Conservation (phyloP, 2,797 vertebrate genomes). For the Gadopsis bispinosus region DNA sequence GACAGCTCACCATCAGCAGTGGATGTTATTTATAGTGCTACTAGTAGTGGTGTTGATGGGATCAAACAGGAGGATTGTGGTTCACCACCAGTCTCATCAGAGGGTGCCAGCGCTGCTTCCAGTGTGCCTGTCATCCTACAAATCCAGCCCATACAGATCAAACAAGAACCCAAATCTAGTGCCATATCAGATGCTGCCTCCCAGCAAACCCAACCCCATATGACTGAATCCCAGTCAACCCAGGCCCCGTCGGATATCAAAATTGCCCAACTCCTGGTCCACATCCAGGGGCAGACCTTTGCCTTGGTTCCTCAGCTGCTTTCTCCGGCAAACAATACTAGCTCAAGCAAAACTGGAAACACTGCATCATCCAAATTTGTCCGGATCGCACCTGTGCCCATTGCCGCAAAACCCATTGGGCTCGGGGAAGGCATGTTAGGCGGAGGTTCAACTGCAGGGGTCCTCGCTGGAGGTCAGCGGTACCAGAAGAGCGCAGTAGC, state of each 20-base stretch:
- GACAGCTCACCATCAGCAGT: constrained; percentile 64
- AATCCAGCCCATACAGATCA: constrained; percentile 94
- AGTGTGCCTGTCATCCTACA: constrained; percentile 91
- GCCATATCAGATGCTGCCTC: constrained; percentile 67
- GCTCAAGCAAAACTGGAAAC: constrained; percentile 77
- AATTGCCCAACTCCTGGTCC: constrained; percentile 96
- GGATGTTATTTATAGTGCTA: constrained; percentile 47
- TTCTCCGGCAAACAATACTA: constrained; percentile 79
- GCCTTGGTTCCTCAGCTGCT: constrained; percentile 96
- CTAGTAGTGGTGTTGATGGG: constrained; percentile 70
- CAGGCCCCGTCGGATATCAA: constrained; percentile 89
- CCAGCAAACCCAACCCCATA: constrained; percentile 61
- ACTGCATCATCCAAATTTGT: constrained; percentile 92
- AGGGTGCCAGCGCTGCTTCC: constrained; percentile 53
- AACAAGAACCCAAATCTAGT: constrained; percentile 86
- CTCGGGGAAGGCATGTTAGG: constrained; percentile 82
- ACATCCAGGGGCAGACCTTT: constrained; percentile 98
- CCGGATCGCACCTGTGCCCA: constrained; percentile 96
- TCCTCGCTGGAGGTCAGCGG: constrained; percentile 91
- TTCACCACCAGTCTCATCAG: constrained; percentile 47
- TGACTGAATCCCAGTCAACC: constrained; percentile 54
- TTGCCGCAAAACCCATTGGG: constrained; percentile 94
- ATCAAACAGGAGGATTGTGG: constrained; percentile 79
- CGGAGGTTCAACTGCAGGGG: constrained; percentile 80
- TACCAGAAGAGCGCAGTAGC: constrained; percentile 94